phyloP scores from a whole-genome alignment of 1,140 invertebrate species.

The Drosophila kurseongensis region DNA sequence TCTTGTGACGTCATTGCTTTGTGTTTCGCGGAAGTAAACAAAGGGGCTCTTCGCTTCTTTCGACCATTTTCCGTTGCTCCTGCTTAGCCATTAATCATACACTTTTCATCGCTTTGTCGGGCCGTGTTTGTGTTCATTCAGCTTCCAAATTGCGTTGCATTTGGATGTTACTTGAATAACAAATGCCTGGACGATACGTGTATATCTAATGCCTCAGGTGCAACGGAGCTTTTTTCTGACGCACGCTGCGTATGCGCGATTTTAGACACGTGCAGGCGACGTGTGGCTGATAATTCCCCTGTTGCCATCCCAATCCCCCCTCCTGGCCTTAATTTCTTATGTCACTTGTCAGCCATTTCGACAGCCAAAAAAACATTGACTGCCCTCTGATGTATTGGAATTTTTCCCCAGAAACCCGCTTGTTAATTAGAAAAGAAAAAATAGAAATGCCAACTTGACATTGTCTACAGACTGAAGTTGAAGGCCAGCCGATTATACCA shows the following conservation, averaged over 20 bases:
- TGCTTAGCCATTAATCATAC: constrained; percentile 73
- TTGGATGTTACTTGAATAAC: constrained; percentile 9
- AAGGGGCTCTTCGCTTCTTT: constrained; percentile 14
- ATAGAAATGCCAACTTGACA: constrained; percentile 70
- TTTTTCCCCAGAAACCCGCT: constrained; percentile 40
- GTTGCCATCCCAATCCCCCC: background rate
- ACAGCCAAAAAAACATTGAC: constrained; percentile 40
- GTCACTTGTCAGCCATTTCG: constrained; percentile 68
- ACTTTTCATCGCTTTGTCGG: constrained; percentile 66
- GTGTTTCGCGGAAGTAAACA: constrained; percentile 79
- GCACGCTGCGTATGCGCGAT: constrained; percentile 53
- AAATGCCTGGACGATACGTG: constrained; percentile 8
- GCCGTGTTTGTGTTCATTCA: constrained; percentile 54
- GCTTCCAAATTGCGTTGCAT: constrained; percentile 68
- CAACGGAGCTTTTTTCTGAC: constrained; percentile 40
- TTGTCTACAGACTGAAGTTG: constrained; percentile 67
- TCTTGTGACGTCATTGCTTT: constrained; percentile 71
- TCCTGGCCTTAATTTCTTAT: constrained; percentile 59
- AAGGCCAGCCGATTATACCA: constrained; percentile 52
- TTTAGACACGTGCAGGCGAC: constrained; percentile 50
- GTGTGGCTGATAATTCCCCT: constrained; percentile 6
- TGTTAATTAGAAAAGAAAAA: constrained; percentile 70
- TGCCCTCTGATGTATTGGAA: constrained; percentile 38
- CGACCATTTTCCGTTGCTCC: constrained; percentile 22
- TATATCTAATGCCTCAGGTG: constrained; percentile 36